Evolutionary conservation across 2,888 invertebrate genomes (phyloP), one percentile per base, ranked within the genome.

Genomic region (Patella ulyssiponensis): DNA sequence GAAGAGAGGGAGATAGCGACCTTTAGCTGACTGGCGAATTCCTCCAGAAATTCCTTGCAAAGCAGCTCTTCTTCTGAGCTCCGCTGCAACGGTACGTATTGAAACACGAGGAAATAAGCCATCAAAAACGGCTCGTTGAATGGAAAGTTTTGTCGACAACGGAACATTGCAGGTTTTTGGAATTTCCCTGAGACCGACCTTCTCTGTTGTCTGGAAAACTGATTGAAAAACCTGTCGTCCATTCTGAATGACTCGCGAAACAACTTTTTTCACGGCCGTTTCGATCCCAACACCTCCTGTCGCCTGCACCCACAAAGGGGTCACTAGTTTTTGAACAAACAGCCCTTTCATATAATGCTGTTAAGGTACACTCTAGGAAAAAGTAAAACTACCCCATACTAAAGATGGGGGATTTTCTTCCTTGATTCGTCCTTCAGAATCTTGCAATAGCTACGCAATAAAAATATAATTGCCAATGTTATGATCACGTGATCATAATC

Each of bases 51-150:
- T 64, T 54, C 82, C 79, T 23, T 80, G 79, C 77, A 82, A 77
- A 52, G 85, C 85, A 14, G 87, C 85, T 69, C 74, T 75, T 56
- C 83, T 78, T 12, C 86, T 75, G 51, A 83, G 56, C 53, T 84
- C 82, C 11, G 82, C 79, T 1, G 86, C 87, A 17, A 83, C 73
- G 17, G 82, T 84, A 52, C 79, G 76, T 71, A 77, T 80, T 44
- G 76, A 80, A n/a, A 79, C 72, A 14, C 77, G 80, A 1, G 83
- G 82, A 27, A 85, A 75, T 14, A 81, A 54, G 9, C 76, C 78
- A 20, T 74, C 74, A 52, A 79, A 71, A 11, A 78, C 64, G 9
- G 70, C 52, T 9, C 54, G 71, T 56, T 75, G 58, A 33, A 75
- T 33, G 52, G 51, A 27, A 27, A 17, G 69, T 33, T 73, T 44